phyloP scores from a whole-genome alignment of 2,797 vertebrate genomes.

The Sebastes itinus region DNA sequence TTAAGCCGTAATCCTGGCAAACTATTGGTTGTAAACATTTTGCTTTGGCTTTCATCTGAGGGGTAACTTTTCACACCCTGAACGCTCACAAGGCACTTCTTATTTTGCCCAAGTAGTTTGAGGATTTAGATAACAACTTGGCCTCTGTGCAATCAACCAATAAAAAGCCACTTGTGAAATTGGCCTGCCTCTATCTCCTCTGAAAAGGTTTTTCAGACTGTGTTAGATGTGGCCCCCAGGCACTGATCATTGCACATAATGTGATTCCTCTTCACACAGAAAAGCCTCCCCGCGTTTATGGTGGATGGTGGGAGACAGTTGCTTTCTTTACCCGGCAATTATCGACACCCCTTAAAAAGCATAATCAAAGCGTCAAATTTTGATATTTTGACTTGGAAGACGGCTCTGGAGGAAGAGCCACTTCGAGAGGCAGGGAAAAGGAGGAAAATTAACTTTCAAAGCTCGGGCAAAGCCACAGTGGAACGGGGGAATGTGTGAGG shows the following conservation, averaged over 20 bases:
- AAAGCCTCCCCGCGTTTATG: slow-evolving; percentile 49
- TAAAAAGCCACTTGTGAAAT: slow-evolving; percentile 85
- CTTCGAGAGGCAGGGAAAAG: slow-evolving; percentile 15
- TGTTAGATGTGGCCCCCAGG: slow-evolving; percentile 87
- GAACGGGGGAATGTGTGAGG: slow-evolving; percentile 1
- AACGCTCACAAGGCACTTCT: slow-evolving; percentile 56
- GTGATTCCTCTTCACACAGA: slow-evolving; percentile 81
- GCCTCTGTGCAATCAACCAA: slow-evolving; percentile 82
- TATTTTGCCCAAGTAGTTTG: slow-evolving; percentile 72
- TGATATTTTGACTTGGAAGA: slow-evolving; percentile 54
- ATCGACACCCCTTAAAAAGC: slow-evolving; percentile 57
- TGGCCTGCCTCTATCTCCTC: slow-evolving; percentile 77
- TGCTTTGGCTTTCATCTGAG: slow-evolving; percentile 43
- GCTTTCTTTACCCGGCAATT: slow-evolving; percentile 66
- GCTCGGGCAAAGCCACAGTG: slow-evolving; percentile 25
- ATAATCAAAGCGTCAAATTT: slow-evolving; percentile 61
- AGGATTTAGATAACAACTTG: slow-evolving; percentile 83
- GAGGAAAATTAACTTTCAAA: slow-evolving; percentile 42
- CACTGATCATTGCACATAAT: slow-evolving; percentile 86
- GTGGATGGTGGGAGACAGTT: slow-evolving; percentile 46
- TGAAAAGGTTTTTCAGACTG: slow-evolving; percentile 78
- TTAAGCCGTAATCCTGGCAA: slow-evolving; percentile 43
- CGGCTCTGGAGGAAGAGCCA: slow-evolving; percentile 36
- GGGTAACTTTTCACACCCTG: slow-evolving; percentile 43
- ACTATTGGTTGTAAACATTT: slow-evolving; percentile 59